A percentile compares a stretch with the other conserved stretches of the same genome.
These are phyloP conservation scores for Spinus pinus DNA, from an alignment of 2,797 vertebrate genomes.

Conservation along the genomic window DNA sequence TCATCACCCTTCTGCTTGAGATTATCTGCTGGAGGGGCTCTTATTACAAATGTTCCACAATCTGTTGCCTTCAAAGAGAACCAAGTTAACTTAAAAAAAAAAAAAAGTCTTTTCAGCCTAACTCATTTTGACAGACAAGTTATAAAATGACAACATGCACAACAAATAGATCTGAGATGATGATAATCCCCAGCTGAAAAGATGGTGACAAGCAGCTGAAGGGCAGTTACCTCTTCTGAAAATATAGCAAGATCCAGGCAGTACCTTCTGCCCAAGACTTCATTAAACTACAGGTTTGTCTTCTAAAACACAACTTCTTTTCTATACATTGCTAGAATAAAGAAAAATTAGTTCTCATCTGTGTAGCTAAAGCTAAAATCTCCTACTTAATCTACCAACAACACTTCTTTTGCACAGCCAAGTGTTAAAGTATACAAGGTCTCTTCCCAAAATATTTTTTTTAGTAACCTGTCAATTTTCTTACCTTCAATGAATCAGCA, in stretches of 20 bases:
- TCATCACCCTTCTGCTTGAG: slow-evolving; percentile 39
- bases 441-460: not conserved
- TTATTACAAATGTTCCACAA: slow-evolving; percentile 42
- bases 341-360: not conserved
- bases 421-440: not conserved
- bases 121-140: slow-evolving; percentile 25
- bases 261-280: not conserved
- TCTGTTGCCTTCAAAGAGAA: slow-evolving; percentile 34
- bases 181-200: not conserved
- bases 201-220: slow-evolving; percentile 20
- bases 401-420: not conserved
- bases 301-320: not conserved
- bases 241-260: not conserved
- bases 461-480: not conserved
- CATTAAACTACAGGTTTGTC: not conserved
- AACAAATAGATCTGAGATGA: not conserved
- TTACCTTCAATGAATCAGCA: not conserved
- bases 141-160: not conserved
- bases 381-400: not conserved
- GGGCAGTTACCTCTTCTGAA: not conserved
- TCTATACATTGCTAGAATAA: not conserved
- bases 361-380: not conserved
- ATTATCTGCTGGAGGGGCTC: slow-evolving; percentile 32
- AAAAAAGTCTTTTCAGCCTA: not conserved
- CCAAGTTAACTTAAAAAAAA: not conserved